Evolutionary conservation across 2,797 vertebrate genomes (phyloP).

Genomic region (Borostomias antarcticus): DNA sequence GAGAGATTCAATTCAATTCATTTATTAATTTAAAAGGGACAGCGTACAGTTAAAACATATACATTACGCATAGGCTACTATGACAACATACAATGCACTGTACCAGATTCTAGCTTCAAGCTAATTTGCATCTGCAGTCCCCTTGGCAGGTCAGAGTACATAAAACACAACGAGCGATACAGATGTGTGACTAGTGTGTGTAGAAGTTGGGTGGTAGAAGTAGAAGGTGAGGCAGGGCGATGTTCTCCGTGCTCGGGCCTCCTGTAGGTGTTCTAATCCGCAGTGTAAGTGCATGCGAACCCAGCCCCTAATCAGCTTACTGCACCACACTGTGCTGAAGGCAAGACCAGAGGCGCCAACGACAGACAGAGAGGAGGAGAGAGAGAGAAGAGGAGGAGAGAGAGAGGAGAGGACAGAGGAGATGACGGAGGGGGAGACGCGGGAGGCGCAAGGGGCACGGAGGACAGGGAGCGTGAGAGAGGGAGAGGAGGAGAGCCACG

Average conservation of each 20-base stretch:
- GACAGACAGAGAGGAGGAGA: background rate
- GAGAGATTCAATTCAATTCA: no score
- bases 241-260: conserved; percentile 15
- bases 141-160: no score
- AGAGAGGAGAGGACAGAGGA: background rate
- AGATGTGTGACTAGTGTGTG: conserved; percentile 1
- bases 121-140: no score
- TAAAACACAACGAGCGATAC: no score
- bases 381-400: background rate
- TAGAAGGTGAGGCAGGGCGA: conserved; percentile 7
- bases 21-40: no score
- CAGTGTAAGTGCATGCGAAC: conserved; percentile 22
- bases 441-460: background rate
- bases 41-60: no score
- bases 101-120: no score
- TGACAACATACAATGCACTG: no score
- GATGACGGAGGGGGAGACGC: background rate
- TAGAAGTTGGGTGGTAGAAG: background rate
- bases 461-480: background rate
- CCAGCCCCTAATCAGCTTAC: conserved; percentile 27
- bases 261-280: conserved; percentile 15
- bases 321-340: conserved; percentile 17
- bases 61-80: no score
- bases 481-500: background rate
- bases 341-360: background rate